Conservation (phyloP, 2,888 invertebrate genomes). For the Belgica antarctica region DNA sequence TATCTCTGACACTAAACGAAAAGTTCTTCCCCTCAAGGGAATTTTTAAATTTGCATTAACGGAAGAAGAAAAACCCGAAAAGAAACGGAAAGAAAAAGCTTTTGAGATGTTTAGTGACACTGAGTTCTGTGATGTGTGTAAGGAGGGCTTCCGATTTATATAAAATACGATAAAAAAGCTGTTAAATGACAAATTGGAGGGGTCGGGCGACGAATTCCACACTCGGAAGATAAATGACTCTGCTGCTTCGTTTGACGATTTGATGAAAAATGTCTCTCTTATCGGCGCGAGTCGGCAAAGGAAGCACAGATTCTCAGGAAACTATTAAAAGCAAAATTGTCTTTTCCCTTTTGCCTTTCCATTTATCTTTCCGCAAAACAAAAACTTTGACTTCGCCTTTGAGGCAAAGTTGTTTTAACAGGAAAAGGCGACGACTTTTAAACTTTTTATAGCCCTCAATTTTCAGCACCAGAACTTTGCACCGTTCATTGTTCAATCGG, state of each 20-base stretch:
- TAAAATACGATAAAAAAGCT: neutral
- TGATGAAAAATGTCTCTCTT: slow-evolving; percentile 1
- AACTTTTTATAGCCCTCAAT: slow-evolving; percentile 5
- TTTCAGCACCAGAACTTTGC: neutral
- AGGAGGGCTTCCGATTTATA: slow-evolving; percentile 5
- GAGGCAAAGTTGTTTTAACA: neutral
- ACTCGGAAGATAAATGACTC: slow-evolving; percentile 15
- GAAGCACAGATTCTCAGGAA: neutral
- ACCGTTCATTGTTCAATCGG: neutral
- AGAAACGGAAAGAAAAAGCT: neutral
- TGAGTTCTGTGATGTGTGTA: slow-evolving; percentile 1
- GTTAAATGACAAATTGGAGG: slow-evolving; percentile 7
- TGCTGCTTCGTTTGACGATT: neutral
- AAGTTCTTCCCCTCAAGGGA: neutral
- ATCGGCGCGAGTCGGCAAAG: neutral
- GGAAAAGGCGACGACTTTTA: neutral
- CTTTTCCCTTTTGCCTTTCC: neutral
- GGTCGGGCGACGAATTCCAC: too few relatives aligned
- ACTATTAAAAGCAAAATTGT: neutral
- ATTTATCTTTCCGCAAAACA: neutral
- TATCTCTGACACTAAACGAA: too few relatives aligned
- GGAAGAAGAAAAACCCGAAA: neutral
- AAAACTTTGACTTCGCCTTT: too few relatives aligned
- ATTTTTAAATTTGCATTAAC: slow-evolving; percentile 10
- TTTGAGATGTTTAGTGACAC: neutral